Conservation (phyloP, 2,797 vertebrate genomes). For the Gastrophryne carolinensis region DNA sequence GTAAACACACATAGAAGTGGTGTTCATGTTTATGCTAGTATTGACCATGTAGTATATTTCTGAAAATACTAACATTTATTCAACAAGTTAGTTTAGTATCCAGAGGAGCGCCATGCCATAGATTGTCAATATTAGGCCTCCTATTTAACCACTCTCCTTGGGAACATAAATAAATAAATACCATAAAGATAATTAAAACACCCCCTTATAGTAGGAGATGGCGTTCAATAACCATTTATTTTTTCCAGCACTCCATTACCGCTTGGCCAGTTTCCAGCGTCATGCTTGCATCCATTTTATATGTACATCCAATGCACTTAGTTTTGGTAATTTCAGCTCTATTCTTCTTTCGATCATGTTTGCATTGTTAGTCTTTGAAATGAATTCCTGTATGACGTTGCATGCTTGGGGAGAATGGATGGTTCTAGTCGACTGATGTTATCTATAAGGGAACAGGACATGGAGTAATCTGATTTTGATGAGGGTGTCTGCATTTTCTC, state of each 20-base stretch:
- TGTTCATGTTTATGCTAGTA: too few relatives aligned
- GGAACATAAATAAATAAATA: too few relatives aligned
- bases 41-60: too few relatives aligned
- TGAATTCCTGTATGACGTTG: neutral
- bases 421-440: neutral
- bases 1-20: too few relatives aligned
- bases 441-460: neutral
- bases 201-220: neutral
- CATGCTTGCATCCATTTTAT: neutral
- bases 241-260: neutral
- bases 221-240: neutral
- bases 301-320: neutral
- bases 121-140: too few relatives aligned
- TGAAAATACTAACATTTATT: too few relatives aligned
- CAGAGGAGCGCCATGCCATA: too few relatives aligned
- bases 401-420: neutral
- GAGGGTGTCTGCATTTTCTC: neutral
- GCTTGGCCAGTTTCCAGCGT: neutral
- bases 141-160: too few relatives aligned
- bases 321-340: neutral
- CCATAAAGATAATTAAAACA: neutral
- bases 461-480: neutral
- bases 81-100: too few relatives aligned
- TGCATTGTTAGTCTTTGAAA: neutral
- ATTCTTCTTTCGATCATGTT: neutral